Conservation (phyloP, 2,113 vertebrate species). For the Gadus chalcogrammus region DNA sequence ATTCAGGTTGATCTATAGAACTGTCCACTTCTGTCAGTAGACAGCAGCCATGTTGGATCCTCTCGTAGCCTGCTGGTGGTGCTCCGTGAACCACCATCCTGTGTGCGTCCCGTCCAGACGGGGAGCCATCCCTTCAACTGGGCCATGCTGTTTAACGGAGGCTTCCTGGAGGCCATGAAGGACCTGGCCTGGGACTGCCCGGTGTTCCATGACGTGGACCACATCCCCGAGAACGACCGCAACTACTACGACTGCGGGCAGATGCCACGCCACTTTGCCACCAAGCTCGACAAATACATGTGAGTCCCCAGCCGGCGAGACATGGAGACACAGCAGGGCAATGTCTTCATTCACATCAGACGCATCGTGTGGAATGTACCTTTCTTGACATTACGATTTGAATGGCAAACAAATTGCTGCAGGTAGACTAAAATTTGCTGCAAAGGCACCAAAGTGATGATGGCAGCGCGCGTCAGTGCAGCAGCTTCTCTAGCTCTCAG, state of each 20-base stretch:
- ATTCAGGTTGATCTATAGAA: neutral
- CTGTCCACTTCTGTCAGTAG: conserved; percentile 36
- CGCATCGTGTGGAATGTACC: too few relatives aligned
- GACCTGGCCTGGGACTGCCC: conserved; percentile 93
- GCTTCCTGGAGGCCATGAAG: conserved; percentile 94
- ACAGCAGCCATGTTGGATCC: conserved; percentile 66
- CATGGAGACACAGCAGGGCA: too few relatives aligned
- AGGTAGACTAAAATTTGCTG: too few relatives aligned
- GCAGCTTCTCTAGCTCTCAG: too few relatives aligned
- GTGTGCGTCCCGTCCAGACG: conserved; percentile 64
- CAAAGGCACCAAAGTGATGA: too few relatives aligned
- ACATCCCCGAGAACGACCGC: conserved; percentile 91
- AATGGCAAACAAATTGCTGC: too few relatives aligned
- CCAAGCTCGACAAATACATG: conserved; percentile 96
- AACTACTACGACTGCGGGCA: conserved; percentile 95
- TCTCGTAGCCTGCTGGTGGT: conserved; percentile 33
- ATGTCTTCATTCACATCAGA: too few relatives aligned
- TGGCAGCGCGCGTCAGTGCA: too few relatives aligned
- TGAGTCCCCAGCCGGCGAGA: conserved; percentile 65
- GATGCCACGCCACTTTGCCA: conserved; percentile 95
- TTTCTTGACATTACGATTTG: too few relatives aligned
- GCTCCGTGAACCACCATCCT: neutral
- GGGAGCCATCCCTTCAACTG: conserved; percentile 93
- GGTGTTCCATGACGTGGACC: conserved; percentile 94
- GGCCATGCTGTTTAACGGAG: conserved; percentile 96